These are phyloP conservation scores for Ailuropoda melanoleuca DNA, from an alignment of 2,113 vertebrate genomes.

Conservation along the genomic window DNA sequence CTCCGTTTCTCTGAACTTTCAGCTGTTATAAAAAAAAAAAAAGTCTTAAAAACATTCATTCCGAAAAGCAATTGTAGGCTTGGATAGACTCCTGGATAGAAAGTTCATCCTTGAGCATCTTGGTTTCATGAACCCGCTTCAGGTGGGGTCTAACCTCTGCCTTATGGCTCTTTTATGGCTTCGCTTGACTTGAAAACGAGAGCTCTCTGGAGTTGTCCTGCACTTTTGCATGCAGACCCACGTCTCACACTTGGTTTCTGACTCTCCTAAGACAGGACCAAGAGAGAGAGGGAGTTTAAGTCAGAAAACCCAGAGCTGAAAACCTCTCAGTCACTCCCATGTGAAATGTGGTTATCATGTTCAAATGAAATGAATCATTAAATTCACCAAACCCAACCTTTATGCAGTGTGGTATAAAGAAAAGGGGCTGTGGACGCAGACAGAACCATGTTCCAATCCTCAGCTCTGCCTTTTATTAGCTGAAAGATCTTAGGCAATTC, in stretches of 20 bases:
- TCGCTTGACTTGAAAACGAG: background rate
- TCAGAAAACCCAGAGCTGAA: background rate
- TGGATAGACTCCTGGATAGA: background rate
- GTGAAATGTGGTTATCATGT: background rate
- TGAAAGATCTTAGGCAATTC: conserved; percentile 17
- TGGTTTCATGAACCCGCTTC: background rate
- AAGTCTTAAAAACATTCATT: background rate
- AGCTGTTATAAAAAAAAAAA: too few relatives aligned
- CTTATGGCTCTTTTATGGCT: background rate
- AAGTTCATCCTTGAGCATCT: background rate
- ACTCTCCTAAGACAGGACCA: background rate
- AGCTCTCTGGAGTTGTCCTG: background rate
- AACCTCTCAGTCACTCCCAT: background rate
- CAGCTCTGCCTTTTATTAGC: background rate
- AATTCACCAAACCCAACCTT: background rate
- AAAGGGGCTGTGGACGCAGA: background rate
- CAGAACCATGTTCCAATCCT: background rate
- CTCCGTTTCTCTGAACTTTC: background rate
- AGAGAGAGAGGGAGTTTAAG: background rate
- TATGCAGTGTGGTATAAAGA: background rate
- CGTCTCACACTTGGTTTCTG: background rate
- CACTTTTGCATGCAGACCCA: background rate
- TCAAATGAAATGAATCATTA: background rate
- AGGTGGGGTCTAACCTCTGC: too few relatives aligned
- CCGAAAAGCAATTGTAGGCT: background rate